Conservation (phyloP, 2,113 vertebrate genomes). For the Lophius piscatorius region DNA sequence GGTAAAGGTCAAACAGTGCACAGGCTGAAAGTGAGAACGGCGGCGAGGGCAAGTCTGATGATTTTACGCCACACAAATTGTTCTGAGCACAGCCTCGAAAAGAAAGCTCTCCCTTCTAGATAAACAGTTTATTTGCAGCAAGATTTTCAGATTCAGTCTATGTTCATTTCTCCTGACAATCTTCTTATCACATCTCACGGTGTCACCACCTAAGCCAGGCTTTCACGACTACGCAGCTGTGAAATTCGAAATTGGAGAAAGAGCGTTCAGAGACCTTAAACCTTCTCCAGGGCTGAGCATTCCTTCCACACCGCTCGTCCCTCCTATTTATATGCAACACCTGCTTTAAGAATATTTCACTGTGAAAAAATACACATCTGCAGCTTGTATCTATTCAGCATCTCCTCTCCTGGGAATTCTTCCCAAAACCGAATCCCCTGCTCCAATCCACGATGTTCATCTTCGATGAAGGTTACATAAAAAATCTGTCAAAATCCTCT, state of each 20-base stretch:
- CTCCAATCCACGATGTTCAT: too few species aligned
- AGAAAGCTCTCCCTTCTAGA: not conserved
- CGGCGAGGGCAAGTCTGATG: not conserved
- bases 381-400: too few species aligned
- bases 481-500: too few species aligned
- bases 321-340: too few species aligned
- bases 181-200: not conserved
- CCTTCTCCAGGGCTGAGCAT: too few species aligned
- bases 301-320: too few species aligned
- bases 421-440: too few species aligned
- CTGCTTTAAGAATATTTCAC: too few species aligned
- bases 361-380: too few species aligned
- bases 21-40: not conserved
- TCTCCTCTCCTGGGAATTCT: too few species aligned
- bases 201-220: not conserved
- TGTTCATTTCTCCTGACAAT: not conserved
- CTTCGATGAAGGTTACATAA: too few species aligned
- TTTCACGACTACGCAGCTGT: not conserved
- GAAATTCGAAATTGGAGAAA: not conserved
- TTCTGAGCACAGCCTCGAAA: not conserved
- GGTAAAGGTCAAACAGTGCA: conserved; percentile 51
- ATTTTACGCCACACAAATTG: conserved; percentile 3
- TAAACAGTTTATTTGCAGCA: not conserved
- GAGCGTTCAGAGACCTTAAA: too few species aligned
- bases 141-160: not conserved